Base-by-base conservation (phyloP, 2,113 vertebrate species). In the Semicossyphus pulcher region DNA sequence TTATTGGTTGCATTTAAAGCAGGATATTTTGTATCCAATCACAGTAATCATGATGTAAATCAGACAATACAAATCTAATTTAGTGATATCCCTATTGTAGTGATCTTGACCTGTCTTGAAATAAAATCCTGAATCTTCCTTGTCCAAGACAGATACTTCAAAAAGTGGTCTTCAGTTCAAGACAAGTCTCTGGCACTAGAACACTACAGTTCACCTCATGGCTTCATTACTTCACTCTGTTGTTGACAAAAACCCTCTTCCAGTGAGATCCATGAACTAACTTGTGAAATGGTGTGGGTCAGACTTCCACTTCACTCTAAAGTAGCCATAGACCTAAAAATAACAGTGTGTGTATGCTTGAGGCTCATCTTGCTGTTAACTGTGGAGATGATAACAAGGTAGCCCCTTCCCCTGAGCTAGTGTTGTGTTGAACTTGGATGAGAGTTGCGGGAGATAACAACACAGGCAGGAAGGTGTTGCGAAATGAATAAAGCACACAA, bases 291-390 rank as follows among this genome's bases (percentile, higher is more conserved):
- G 9, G 28, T 61, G 63, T 31, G 49, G 75, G 63, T 63, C 7
- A n/a, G 74, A 20, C 41, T 64, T 73, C 77, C 51, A 78, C 67
- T 59, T 61, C 60, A n/a, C 75, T 83, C 47, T 36, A 44, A 89
- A 83, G 86, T 86, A 83, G 73, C 53, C 2, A 37, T 10, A n/a
- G 66, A 44, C 21, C 84, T 84, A 90, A 77, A 92, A 90, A 91
- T 88, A 93, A 66, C 63, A 25, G 56, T 21, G 39, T 25, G 15
- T 36, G 29, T 26, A 28, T 31, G 14, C 47, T 32, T 14, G 1
- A 21, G 70, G 72, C 52, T 81, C 67, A 18, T 73, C 71, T 76
- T 75, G 60, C 56, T 31, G 54, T 73, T 23, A 68, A 57, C 16
- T 34, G n/a, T 29, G 23, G 25, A 11, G 18, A 47, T 14, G n/a